Evolutionary conservation across 2,113 vertebrate species (phyloP).

Genomic region (Neotoma lepida): DNA sequence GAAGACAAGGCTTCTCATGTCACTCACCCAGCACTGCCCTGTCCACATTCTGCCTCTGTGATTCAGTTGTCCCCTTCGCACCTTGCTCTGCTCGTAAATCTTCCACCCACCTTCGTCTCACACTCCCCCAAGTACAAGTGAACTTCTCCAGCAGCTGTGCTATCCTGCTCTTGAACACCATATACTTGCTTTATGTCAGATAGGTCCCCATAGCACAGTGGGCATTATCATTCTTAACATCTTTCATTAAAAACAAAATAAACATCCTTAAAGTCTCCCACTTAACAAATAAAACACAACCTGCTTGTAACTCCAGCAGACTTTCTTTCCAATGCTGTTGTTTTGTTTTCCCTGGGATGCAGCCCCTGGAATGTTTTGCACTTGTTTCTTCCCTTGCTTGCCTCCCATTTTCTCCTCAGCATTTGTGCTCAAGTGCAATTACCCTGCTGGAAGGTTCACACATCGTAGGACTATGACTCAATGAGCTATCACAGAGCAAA

Average conservation of each 20-base stretch:
- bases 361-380: not conserved
- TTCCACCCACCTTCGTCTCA: not conserved
- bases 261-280: not conserved
- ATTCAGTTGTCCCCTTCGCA: not conserved
- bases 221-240: not conserved
- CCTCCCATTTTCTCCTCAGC: not conserved
- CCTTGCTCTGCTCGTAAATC: not conserved
- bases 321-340: not conserved
- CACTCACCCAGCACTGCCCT: not conserved
- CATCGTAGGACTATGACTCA: not conserved
- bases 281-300: not conserved
- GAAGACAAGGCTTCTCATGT: not conserved
- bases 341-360: not conserved
- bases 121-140: not conserved
- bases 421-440: not conserved
- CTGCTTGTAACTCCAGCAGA: not conserved
- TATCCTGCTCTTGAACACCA: not conserved
- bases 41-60: not conserved
- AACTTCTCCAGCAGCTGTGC: not conserved
- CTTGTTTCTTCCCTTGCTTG: not conserved
- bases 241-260: not conserved
- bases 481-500: not conserved
- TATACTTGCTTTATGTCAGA: not conserved
- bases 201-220: not conserved
- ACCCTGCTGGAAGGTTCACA: not conserved